phyloP scores from a whole-genome alignment of 2,113 vertebrate genomes.

The Rhynchomys soricoides region DNA sequence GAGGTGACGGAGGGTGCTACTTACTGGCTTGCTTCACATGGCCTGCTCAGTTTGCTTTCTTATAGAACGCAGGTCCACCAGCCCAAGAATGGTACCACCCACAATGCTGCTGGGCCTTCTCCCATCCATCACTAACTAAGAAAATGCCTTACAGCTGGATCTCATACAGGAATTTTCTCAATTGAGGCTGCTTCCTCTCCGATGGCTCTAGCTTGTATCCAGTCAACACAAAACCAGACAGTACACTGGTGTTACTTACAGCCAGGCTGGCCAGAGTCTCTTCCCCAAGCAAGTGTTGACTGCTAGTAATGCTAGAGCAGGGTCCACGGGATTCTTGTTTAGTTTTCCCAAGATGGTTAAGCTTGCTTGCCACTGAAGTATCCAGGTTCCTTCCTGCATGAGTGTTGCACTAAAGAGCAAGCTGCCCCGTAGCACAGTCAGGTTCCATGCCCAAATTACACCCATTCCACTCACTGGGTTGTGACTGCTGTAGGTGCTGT shows the following conservation, averaged over 20 bases:
- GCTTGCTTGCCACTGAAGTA: not conserved
- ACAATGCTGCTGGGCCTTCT: not conserved
- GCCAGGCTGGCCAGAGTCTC: not conserved
- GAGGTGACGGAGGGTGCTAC: not conserved
- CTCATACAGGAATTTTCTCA: not conserved
- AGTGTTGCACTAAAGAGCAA: no score
- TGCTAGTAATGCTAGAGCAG: no score
- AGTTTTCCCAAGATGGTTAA: not conserved
- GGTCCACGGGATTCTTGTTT: not conserved
- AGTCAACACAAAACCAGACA: not conserved
- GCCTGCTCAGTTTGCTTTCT: not conserved
- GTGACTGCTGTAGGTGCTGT: fast-evolving
- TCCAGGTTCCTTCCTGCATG: not conserved
- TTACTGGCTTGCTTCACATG: not conserved
- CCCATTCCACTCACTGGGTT: no score
- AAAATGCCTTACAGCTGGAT: not conserved
- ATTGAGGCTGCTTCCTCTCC: not conserved
- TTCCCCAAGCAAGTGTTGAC: not conserved
- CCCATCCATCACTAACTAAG: not conserved
- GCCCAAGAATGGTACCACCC: not conserved
- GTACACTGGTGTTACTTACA: not conserved
- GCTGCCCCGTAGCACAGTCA: not conserved
- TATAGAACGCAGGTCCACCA: not conserved
- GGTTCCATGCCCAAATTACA: fast-evolving
- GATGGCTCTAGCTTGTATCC: not conserved